Conservation (phyloP, 2,888 invertebrate genomes). For the Molorchus minor region DNA sequence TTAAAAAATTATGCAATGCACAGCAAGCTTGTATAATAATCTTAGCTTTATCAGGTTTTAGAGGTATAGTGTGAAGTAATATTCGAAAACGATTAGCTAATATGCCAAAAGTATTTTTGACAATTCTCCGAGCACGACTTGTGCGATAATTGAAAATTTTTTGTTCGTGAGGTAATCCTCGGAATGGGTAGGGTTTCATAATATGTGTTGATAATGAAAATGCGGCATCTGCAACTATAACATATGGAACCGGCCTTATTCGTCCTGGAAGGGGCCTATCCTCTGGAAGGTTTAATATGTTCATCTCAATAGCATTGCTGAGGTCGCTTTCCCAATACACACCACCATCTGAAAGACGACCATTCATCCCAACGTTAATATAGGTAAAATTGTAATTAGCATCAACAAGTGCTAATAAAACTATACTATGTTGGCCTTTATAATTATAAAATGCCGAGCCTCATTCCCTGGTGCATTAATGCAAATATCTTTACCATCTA, state of each 20-base stretch:
- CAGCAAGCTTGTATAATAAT: slow-evolving; percentile 28
- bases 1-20: slow-evolving; percentile 30
- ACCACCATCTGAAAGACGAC: slow-evolving; percentile 45
- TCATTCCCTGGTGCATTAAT: slow-evolving; percentile 28
- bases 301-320: slow-evolving; percentile 31
- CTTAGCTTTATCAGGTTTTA: slow-evolving; percentile 31
- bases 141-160: slow-evolving; percentile 34
- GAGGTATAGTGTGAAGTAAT: slow-evolving; percentile 30
- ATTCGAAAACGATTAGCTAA: slow-evolving; percentile 36
- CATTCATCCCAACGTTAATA: slow-evolving; percentile 45
- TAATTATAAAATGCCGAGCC: slow-evolving; percentile 49
- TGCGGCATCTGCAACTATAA: slow-evolving; percentile 48
- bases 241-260: slow-evolving; percentile 38
- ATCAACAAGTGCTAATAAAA: slow-evolving; percentile 46
- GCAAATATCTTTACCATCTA: slow-evolving; percentile 47
- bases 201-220: slow-evolving; percentile 43
- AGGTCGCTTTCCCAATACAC: slow-evolving; percentile 42
- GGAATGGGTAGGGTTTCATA: slow-evolving; percentile 45
- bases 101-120: slow-evolving; percentile 39
- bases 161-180: slow-evolving; percentile 15
- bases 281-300: slow-evolving; percentile 42
- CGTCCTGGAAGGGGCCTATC: slow-evolving; percentile 36
- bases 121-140: slow-evolving; percentile 30
- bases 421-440: slow-evolving; percentile 45
- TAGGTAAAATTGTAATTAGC: slow-evolving; percentile 29